Base-by-base conservation (phyloP, 2,888 invertebrate genomes). In the Cheiracanthium punctorium region DNA sequence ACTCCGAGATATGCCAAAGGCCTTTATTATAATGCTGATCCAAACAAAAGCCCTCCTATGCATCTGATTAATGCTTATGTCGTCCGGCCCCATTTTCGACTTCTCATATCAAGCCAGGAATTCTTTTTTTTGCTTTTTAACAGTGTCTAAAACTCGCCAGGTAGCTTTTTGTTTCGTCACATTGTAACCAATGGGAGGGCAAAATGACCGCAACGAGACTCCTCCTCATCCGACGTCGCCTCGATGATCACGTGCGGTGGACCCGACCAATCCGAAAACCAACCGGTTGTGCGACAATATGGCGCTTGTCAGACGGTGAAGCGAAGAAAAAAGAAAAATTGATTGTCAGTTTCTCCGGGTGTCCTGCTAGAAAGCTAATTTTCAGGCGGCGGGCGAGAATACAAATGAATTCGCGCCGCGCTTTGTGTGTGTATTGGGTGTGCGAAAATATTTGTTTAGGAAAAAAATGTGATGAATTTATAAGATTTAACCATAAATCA, bases 31-130 rank as follows among this genome's bases (percentile, higher is more conserved):
- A 79, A 85, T 79, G 37, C 48, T 29, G 69, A 41, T 17, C 20
- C 69, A 69, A 52, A 77, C 82, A 73, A 76, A 85, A 32, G 43
- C 79, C 84, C 84, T 74, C 84, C 84, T 85, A 79, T 85, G 58
- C 77, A 80, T 85, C 84, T 85, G 73, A 79, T 85, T 85, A 85
- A 85, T 75, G 77, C 72, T 52, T 65, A 67, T 71, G 77, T 20
- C 72, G 82, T 73, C 77, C 82, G 37, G 73, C 77, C 82, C 77
- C 77, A 65, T 75, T 82, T 75, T 74, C 30, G 24, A 33, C 58
- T 70, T 71, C 76, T 76, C 75, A 82, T 76, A 82, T 82, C 76
- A 52, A 76, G 82, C 14, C 10, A n/a, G 32, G 7, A 43, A 37
- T 69, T 70, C 75, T 80, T 37, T 73, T 65, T 10, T 74, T 70